phyloP scores from a whole-genome alignment of 2,113 vertebrate species.

The Otis tarda region DNA sequence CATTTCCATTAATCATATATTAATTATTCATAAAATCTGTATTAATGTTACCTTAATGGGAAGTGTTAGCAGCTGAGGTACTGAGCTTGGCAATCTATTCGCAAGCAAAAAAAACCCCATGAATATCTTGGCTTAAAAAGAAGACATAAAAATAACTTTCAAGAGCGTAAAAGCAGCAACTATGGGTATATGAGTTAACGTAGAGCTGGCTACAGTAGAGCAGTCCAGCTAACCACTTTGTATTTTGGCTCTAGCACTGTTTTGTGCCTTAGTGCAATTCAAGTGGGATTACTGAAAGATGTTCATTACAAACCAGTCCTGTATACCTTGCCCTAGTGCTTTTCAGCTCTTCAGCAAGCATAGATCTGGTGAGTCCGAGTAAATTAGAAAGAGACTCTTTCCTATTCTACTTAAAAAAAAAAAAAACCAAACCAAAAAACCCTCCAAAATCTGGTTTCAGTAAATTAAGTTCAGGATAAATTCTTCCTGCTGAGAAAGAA shows the following conservation, averaged over 20 bases:
- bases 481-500: not conserved
- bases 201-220: not conserved
- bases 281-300: slow-evolving; percentile 54
- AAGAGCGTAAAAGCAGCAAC: slow-evolving; percentile 47
- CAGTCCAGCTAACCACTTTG: not conserved
- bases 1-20: slow-evolving; percentile 67
- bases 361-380: not conserved
- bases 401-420: not conserved
- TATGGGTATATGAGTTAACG: not conserved
- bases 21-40: slow-evolving; percentile 72
- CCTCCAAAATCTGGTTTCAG: not conserved
- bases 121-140: slow-evolving; percentile 29
- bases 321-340: not conserved
- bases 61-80: slow-evolving; percentile 36
- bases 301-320: slow-evolving; percentile 37
- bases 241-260: slow-evolving; percentile 42
- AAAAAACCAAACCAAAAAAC: not conserved
- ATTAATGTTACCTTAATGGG: slow-evolving; percentile 64
- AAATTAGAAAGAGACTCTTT: not conserved
- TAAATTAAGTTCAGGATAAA: not conserved
- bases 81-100: not conserved
- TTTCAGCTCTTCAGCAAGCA: slow-evolving; percentile 32
- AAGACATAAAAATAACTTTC: slow-evolving; percentile 65
- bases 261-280: slow-evolving; percentile 38
- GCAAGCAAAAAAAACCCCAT: not conserved